Evolutionary conservation across 1,140 invertebrate species (phyloP).

Genomic region (Zaprionus capensis): DNA sequence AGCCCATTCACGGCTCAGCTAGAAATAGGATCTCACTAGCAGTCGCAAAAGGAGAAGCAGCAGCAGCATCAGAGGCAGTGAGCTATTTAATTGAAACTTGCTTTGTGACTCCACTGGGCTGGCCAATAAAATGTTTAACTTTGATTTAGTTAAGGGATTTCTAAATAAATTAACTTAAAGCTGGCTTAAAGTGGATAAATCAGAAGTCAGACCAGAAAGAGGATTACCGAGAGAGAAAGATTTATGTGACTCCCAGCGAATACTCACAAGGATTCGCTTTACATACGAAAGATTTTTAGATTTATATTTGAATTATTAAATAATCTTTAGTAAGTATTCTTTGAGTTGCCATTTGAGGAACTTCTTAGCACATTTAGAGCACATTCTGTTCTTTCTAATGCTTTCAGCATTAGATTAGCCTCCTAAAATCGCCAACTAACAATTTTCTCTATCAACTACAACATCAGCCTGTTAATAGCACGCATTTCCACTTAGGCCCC

Average conservation of each 20-base stretch:
- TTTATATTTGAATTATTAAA: conserved; percentile 4
- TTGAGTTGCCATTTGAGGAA: background rate
- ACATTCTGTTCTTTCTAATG: background rate
- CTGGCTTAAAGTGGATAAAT: conserved; percentile 5
- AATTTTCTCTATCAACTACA: conserved; percentile 34
- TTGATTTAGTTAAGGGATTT: conserved; percentile 82
- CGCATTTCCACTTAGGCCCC: conserved; percentile 10
- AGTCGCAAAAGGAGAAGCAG: background rate
- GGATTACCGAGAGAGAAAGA: background rate
- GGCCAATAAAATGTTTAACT: conserved; percentile 82
- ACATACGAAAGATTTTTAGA: background rate
- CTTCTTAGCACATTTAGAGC: background rate
- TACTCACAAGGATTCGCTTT: background rate
- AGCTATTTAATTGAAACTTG: conserved; percentile 82
- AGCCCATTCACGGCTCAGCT: background rate
- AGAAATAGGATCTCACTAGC: conserved; percentile 23
- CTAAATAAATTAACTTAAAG: conserved; percentile 65
- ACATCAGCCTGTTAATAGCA: conserved; percentile 37
- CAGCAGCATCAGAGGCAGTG: conserved; percentile 13
- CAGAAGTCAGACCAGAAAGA: background rate
- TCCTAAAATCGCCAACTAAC: conserved; percentile 11
- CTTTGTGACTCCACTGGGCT: conserved; percentile 73
- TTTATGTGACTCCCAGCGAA: background rate
- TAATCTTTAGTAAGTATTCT: background rate
- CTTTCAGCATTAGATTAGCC: conserved; percentile 14